Base-by-base conservation (phyloP, 1,140 invertebrate species). In the Schlechtendalia chinensis region DNA sequence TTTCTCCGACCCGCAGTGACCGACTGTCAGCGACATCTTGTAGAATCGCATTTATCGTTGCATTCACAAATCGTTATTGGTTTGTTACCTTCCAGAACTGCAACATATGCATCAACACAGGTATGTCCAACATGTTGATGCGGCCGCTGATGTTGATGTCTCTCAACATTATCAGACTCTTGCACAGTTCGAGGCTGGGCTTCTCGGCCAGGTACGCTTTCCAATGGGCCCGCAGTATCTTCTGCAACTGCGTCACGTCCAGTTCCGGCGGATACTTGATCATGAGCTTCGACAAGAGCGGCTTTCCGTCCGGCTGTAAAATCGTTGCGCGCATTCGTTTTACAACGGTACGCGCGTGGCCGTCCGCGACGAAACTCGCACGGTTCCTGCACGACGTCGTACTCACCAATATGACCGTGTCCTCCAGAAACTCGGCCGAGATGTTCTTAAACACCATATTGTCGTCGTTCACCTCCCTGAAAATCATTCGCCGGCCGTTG, bases 391-490 rank as follows among this genome's bases (percentile, higher is more conserved):
- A n/a, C n/a, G n/a, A 50, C 12, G n/a, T 50, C 8, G 81, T 58
- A 85, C 84, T 85, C 83, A 88, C 87, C 82, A 86, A 81, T 82
- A 87, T 84, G 24, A 85, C 83, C 53, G 86, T 84, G 81, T 90
- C 89, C 83, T 90, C 89, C 82, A 88, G 85, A 83, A 89, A 88
- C 83, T 91, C 90, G 10, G 88, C 83, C 1, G 88, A 87, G 80
- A 91, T 88, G 85, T 91, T 91, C 82, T 89, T 86, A 47, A 91
- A 89, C 24, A 92, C 86, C 87, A 91, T 88, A 84, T 93, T 93
- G 85, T 93, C 91, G 84, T 93, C 91, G 85, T 93, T 93, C 22
- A 92, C 90, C 87, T 93, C 91, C 91, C 90, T 91, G 85, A n/a
- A n/a, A n/a, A n/a, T n/a, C n/a, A n/a, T n/a, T n/a, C n/a, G n/a